Evolutionary conservation across 1,140 invertebrate genomes (phyloP).

Genomic region (Pachyrhynchus sulphureomaculatus): DNA sequence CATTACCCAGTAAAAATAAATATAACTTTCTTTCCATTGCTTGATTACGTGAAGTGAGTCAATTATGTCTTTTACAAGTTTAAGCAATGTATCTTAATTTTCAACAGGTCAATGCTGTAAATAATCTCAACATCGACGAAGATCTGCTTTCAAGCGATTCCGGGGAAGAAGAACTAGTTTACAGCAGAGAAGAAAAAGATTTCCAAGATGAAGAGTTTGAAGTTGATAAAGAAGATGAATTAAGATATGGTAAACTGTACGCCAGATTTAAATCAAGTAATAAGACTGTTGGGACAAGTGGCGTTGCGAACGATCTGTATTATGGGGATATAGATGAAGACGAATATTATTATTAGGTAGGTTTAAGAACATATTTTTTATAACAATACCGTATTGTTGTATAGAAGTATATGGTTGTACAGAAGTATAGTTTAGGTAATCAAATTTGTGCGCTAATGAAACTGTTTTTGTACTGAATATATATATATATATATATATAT

Average conservation of each 20-base stretch:
- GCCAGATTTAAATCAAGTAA: slow-evolving; percentile 57
- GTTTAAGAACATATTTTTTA: no score
- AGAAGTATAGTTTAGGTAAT: no score
- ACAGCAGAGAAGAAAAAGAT: slow-evolving; percentile 48
- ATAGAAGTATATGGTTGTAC: no score
- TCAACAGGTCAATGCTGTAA: slow-evolving; percentile 30
- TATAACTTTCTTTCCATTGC: no score
- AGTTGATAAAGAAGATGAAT: slow-evolving; percentile 54
- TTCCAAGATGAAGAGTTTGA: slow-evolving; percentile 53
- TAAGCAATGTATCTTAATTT: neutral
- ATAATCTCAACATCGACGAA: slow-evolving; percentile 36
- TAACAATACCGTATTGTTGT: no score
- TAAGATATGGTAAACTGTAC: slow-evolving; percentile 56
- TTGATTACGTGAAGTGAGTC: neutral
- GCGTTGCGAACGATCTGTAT: slow-evolving; percentile 37
- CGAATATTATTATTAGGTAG: slow-evolving; percentile 22
- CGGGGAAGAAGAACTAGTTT: slow-evolving; percentile 52
- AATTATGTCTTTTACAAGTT: slow-evolving; percentile 35
- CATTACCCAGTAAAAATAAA: no score
- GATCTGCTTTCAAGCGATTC: slow-evolving; percentile 57
- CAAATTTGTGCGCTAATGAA: no score
- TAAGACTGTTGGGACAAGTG: slow-evolving; percentile 41
- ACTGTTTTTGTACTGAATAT: no score
- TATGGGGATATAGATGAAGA: slow-evolving; percentile 43
- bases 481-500: no score